phyloP scores from a whole-genome alignment of 2,113 vertebrate genomes.

The Cynopterus brachyotis region DNA sequence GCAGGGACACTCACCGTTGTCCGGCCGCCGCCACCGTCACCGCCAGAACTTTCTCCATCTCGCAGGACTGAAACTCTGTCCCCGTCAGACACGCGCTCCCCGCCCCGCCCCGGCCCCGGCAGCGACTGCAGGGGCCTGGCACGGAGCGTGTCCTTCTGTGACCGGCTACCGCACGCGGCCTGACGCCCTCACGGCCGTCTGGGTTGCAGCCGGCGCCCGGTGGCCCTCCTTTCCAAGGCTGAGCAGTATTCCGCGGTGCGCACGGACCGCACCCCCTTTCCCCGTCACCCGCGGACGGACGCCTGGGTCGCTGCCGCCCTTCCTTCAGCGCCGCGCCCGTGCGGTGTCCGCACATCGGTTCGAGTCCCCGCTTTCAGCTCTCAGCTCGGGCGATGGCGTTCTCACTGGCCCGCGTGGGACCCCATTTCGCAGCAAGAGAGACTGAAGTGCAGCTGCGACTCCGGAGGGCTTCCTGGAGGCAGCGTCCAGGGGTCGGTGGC shows the following conservation, averaged over 20 bases:
- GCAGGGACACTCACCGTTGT: rapidly evolving
- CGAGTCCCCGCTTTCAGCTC: neutral
- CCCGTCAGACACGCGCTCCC: neutral
- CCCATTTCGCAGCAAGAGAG: neutral
- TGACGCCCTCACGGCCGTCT: neutral
- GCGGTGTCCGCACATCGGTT: neutral
- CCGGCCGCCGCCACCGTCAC: rapidly evolving
- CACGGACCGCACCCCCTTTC: neutral
- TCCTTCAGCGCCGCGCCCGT: neutral
- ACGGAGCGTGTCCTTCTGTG: neutral
- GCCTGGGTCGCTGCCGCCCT: neutral
- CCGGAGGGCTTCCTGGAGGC: neutral
- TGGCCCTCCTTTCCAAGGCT: neutral
- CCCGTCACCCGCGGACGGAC: rapidly evolving
- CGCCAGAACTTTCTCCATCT: neutral
- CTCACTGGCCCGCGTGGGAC: rapidly evolving
- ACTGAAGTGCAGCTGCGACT: too few species aligned
- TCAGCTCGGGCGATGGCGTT: neutral
- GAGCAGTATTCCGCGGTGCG: neutral
- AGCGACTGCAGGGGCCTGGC: neutral
- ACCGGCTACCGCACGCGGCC: neutral
- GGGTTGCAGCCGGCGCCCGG: rapidly evolving
- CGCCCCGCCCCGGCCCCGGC: rapidly evolving
- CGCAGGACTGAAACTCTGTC: neutral
- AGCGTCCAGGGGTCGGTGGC: rapidly evolving